Percentiles rank a stretch among this genome's conserved stretches.
phyloP scores from a whole-genome alignment of 2,888 invertebrate species.

The Nesidiocoris tenuis region DNA sequence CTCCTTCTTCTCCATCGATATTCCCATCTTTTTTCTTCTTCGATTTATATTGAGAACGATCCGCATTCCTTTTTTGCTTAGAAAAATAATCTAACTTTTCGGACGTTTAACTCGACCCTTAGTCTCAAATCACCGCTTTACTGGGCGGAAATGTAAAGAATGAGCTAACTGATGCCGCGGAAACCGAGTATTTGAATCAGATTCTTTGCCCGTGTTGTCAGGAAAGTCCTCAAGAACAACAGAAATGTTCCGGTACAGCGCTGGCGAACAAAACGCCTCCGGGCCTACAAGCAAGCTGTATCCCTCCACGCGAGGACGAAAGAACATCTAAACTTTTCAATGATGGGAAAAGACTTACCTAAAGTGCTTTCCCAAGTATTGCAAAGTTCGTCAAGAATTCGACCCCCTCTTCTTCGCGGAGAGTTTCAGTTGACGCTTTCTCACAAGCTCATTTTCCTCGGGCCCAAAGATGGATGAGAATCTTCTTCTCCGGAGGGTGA shows the following conservation, averaged over 20 bases:
- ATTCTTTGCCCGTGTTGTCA: neutral
- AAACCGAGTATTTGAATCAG: neutral
- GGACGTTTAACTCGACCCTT: no score
- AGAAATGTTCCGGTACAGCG: neutral
- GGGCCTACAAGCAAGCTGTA: neutral
- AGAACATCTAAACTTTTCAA: slow-evolving; percentile 27
- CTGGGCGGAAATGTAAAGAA: no score
- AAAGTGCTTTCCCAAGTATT: slow-evolving; percentile 31
- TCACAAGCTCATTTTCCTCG: slow-evolving; percentile 14
- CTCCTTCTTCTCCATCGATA: neutral
- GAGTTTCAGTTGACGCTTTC: slow-evolving; percentile 15
- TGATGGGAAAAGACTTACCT: slow-evolving; percentile 28
- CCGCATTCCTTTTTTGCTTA: no score
- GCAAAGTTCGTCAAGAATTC: slow-evolving; percentile 24
- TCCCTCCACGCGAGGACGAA: neutral
- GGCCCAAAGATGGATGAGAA: slow-evolving; percentile 12
- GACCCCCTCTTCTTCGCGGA: neutral
- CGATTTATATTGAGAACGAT: no score
- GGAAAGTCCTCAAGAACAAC: neutral
- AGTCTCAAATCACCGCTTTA: no score
- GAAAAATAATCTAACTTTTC: no score
- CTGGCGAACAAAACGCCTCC: neutral
- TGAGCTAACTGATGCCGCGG: no score
- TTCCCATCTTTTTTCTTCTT: neutral
- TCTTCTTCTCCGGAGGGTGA: neutral